Conservation (phyloP, 2,113 vertebrate genomes). For the Thinocorus orbignyianus region DNA sequence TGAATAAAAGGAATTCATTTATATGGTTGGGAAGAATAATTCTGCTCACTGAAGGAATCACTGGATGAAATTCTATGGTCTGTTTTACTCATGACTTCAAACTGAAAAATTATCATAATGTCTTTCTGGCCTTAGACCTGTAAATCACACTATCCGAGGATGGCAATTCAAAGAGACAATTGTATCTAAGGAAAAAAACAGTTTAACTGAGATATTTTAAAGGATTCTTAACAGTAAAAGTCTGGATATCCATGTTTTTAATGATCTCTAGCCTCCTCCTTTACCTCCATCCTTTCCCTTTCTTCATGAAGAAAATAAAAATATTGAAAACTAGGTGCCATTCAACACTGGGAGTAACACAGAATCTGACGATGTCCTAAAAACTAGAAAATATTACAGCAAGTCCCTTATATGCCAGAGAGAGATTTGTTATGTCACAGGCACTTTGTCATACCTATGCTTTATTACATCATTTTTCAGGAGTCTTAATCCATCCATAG, state of each 20-base stretch:
- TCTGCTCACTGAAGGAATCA: background rate
- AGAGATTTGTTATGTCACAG: background rate
- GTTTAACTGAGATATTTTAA: background rate
- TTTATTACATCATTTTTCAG: background rate
- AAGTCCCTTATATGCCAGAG: background rate
- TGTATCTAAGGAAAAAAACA: background rate
- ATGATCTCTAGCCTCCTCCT: background rate
- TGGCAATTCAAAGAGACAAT: background rate
- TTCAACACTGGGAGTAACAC: background rate
- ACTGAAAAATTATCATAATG: background rate
- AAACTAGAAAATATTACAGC: background rate
- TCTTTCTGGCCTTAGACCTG: background rate
- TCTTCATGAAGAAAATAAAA: background rate
- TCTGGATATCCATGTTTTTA: background rate
- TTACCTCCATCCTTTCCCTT: background rate
- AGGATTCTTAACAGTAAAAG: background rate
- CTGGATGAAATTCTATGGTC: background rate
- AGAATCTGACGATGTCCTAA: background rate
- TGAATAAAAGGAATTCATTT: background rate
- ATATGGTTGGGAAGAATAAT: background rate
- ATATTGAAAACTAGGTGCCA: background rate
- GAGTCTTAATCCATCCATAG: background rate
- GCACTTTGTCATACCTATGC: background rate
- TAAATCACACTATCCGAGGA: background rate
- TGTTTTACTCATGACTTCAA: background rate